Base-by-base conservation (phyloP, 1,140 invertebrate species). In the Lepidurus packardi region DNA sequence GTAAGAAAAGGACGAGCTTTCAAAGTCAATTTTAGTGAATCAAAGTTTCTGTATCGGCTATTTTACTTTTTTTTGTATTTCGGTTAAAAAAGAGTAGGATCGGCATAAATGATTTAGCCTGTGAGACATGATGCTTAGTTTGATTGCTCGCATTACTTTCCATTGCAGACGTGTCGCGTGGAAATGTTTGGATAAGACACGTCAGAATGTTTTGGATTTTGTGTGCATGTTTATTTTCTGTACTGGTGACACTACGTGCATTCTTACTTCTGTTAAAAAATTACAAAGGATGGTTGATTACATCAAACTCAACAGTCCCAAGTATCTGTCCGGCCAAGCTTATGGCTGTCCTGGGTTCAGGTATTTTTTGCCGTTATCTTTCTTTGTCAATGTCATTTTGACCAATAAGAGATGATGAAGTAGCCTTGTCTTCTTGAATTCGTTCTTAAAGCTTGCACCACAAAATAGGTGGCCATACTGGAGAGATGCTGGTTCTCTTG, bases 401-500 rank as follows among this genome's bases (percentile, higher is more conserved):
- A 53, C 73, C 74, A 73, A 74, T 42, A 47, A 42, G 16, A 16
- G 16, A 65, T 0, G 21, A n/a, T 65, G 13, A 65, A 65, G 21
- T 5, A 13, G 16, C 7, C 21, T n/a, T 16, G 21, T 65, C 6
- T 7, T 7, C 16, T n/a, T n/a, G 21, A 6, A n/a, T 16, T 16
- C 21, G 53, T 16, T n/a, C 34, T 25, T 79, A 43, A 73, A 44
- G 9, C 16, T 79, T 42, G 73, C 9, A 21, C 16, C 24, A 16
- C 45, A 74, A 42, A 78, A 77, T 80, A 81, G 91, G 92, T 77
- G 93, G 92, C 11, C 96, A 98, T 84, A 97, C 96, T 4, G 90
- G 91, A 43, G 96, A 98, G 88, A 93, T 98, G 89, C 83, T 97
- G 73, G 86, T 89, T 79, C 86, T 97, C 42, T 83, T 93, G 42